phyloP scores from a whole-genome alignment of 2,888 invertebrate species.

The Nemotelus pantherinus region DNA sequence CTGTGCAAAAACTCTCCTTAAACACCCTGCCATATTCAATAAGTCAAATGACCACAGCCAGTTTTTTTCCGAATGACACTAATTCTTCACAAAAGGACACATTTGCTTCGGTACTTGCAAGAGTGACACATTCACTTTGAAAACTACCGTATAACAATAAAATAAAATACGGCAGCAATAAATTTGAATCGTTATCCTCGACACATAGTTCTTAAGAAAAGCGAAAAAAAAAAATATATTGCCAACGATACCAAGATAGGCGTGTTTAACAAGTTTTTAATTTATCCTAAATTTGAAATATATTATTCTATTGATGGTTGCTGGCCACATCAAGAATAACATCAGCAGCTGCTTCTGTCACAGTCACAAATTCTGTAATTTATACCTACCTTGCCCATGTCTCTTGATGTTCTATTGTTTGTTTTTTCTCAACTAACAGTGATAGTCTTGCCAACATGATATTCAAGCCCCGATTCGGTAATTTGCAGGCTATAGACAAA shows the following conservation, averaged over 20 bases:
- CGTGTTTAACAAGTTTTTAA: conserved; percentile 39
- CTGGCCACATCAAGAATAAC: background rate
- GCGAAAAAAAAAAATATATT: background rate
- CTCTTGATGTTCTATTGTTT: background rate
- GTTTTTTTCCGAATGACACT: conserved; percentile 19
- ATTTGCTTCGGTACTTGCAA: conserved; percentile 31
- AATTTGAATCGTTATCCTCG: background rate
- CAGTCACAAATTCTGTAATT: background rate
- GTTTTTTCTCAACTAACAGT: background rate
- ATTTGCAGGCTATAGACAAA: no score
- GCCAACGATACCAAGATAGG: conserved; percentile 8
- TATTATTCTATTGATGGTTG: conserved; percentile 18
- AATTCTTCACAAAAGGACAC: conserved; percentile 13
- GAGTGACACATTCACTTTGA: background rate
- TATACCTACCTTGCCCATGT: background rate
- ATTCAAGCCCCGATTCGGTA: no score
- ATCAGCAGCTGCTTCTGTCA: conserved; percentile 13
- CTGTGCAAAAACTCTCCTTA: background rate
- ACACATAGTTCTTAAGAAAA: background rate
- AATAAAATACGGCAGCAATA: conserved; percentile 1
- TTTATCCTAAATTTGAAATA: conserved; percentile 40
- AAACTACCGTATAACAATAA: conserved; percentile 6
- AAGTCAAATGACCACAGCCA: conserved; percentile 27
- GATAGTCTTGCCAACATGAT: no score
- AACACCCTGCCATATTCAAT: background rate